A percentile compares a stretch with the other conserved stretches of the same genome.
phyloP scores from a whole-genome alignment of 2,888 invertebrate species.

The Cephus nigrinus region DNA sequence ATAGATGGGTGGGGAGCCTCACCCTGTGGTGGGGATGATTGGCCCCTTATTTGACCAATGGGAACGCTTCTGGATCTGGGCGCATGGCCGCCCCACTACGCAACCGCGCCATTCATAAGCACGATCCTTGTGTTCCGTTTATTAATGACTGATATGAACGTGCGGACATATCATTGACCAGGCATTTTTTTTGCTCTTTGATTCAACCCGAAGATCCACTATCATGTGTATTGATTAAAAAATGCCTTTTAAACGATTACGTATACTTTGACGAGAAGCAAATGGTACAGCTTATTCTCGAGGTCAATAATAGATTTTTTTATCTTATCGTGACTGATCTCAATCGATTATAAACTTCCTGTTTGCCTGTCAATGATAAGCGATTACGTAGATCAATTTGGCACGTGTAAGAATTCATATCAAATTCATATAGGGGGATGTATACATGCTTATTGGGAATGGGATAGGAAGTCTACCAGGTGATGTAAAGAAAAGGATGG shows the following conservation, averaged over 20 bases:
- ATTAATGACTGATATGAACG: neutral
- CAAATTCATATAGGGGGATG: neutral
- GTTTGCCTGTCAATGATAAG: neutral
- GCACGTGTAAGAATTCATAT: neutral
- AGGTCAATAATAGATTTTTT: neutral
- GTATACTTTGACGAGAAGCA: neutral
- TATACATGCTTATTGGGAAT: neutral
- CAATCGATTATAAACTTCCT: neutral
- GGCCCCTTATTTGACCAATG: slow-evolving; percentile 16
- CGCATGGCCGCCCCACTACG: slow-evolving; percentile 32
- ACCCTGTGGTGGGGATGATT: slow-evolving; percentile 11
- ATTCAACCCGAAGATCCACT: neutral
- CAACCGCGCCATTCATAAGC: slow-evolving; percentile 58
- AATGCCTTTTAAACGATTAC: neutral
- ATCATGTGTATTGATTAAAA: neutral
- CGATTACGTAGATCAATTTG: neutral
- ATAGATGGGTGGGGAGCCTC: slow-evolving; percentile 7
- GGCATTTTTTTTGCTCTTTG: neutral
- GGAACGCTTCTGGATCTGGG: neutral
- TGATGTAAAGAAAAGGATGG: neutral
- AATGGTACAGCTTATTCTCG: neutral
- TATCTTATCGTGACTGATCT: neutral
- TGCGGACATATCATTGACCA: neutral
- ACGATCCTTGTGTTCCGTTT: slow-evolving; percentile 9
- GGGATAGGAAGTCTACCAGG: neutral